Evolutionary conservation across 2,888 invertebrate species (phyloP), one percentile per base, ranked within the genome.

Genomic region (Eupithecia pulchellata): DNA sequence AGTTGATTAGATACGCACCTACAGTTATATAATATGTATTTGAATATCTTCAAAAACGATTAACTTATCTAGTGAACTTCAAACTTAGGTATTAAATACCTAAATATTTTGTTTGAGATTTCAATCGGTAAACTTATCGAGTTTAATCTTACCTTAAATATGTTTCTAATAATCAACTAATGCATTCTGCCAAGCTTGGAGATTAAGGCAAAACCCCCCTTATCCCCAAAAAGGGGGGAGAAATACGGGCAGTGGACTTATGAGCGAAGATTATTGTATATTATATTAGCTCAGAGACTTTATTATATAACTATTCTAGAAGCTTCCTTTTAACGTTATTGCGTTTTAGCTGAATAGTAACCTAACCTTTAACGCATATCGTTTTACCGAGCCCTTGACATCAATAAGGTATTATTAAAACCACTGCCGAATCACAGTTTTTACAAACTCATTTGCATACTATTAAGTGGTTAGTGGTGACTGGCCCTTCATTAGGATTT

Each of bases 331-430:
- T 20, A 47, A 47, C 9, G 27, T 55, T 14, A 27, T 14, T 27
- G 27, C 55, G 27, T 55, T 55, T 20, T 27, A 20, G 42, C 2
- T 47, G 2, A 47, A 20, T 1, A 9, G 55, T 47, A 47, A n/a
- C 20, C 20, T 55, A 55, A 55, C 27, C 14, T 4, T 27, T 55
- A 27, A 55, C 55, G 55, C 9, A 9, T 47, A 47, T 52, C 52
- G 52, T 11, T 52, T 25, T 9, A 52, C 52, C 25, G 55, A 74
- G 79, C 69, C 83, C 84, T 85, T 85, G 85, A 82, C 84, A 84
- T 78, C 75, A 82, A 78, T 82, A 2, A 81, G 69, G 68, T 67
- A 36, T 61, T 73, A 64, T 72, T 69, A 62, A 76, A 68, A 69
- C 72, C 68, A 74, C 68, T 60, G 71, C 72, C 71, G 74, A 72